Evolutionary conservation across 2,797 vertebrate species (phyloP), one percentile per base, ranked within the genome.

Genomic region (Molothrus ater): DNA sequence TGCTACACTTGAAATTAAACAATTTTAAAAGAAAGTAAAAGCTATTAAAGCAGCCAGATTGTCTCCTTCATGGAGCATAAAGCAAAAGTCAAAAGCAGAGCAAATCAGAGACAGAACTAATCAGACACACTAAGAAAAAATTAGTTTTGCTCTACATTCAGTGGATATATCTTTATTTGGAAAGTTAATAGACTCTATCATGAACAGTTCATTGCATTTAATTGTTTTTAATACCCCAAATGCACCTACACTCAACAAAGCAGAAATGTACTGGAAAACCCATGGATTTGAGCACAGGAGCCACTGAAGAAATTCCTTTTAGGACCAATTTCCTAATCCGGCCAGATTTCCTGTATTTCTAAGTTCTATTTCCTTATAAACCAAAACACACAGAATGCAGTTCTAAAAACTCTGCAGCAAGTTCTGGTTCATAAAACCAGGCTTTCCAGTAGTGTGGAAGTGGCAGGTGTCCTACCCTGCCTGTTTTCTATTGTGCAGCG

Each of bases 41-140:
- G 80, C 94, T 91, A 92, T 89, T 68, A 86, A 88, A 79, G 71
- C 29, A 86, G 63, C 43, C 82, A 96, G 54, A 85, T 80, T 92
- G 79, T 89, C 87, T 95, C 74, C 86, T 93, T 94, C 86, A 92
- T 81, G 81, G 45, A 94, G 59, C 61, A 92, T 92, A 94, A 94
- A 94, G 76, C 90, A 73, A 86, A 94, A 90, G 47, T 72, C 71
- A 91, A 92, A 94, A 72, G 51, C 76, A 89, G 78, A 93, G 50
- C 64, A 88, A 92, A 88, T 75, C 59, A 69, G 68, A 89, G 28
- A 90, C 43, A 78, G 87, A 94, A 70, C 48, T 93, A 92, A 93
- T 83, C 75, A 93, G 79, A 85, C 9, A 3, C 1, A 6, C 32
- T 54, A 84, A 72, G 75, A 73, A 92, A 92, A 92, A 85, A 91